Conservation (phyloP, 2,888 invertebrate species). For the Catocala fraxini region DNA sequence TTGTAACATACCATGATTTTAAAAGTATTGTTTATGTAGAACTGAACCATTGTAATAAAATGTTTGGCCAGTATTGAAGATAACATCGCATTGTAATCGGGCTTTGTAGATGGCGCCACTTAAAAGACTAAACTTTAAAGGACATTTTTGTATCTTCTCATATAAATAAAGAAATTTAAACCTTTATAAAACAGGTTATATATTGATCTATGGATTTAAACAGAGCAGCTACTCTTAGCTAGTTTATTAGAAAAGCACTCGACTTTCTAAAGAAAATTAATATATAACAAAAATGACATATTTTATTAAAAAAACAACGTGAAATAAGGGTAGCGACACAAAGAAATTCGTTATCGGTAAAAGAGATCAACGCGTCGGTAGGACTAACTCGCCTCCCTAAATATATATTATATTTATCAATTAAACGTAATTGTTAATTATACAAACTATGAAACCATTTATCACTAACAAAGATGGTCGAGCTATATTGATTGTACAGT, state of each 20-base stretch:
- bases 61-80: no score
- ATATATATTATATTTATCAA: constrained; percentile 42
- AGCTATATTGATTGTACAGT: constrained; percentile 9
- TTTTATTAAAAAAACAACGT: not conserved
- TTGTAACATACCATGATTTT: no score
- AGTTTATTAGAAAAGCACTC: not conserved
- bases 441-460: constrained; percentile 47
- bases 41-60: no score
- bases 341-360: constrained; percentile 60
- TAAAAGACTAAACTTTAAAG: no score
- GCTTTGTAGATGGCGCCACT: no score
- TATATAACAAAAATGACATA: not conserved
- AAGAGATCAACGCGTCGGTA: constrained; percentile 61
- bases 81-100: no score
- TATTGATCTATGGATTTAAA: no score
- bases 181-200: no score
- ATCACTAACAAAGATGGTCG: constrained; percentile 32
- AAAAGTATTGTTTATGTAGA: no score
- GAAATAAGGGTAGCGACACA: constrained; percentile 4
- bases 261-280: not conserved
- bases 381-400: constrained; percentile 51
- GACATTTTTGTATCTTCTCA: no score
- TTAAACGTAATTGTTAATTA: constrained; percentile 25
- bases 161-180: no score
- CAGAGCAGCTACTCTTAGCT: no score